phyloP scores from a whole-genome alignment of 2,113 vertebrate species.

The Mirza zaza region DNA sequence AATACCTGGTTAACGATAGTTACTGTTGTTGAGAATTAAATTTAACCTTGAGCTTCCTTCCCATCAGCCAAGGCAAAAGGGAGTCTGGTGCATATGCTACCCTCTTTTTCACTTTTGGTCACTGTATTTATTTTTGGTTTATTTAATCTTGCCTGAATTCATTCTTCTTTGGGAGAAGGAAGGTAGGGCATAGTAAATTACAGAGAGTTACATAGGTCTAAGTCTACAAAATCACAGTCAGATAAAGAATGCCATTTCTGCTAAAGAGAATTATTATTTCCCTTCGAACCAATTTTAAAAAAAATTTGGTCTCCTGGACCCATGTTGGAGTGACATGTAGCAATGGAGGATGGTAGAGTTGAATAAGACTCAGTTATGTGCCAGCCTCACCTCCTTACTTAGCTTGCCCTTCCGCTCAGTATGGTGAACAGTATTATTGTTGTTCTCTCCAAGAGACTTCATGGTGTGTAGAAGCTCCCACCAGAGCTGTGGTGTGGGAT shows the following conservation, averaged over 20 bases:
- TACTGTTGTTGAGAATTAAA: background rate
- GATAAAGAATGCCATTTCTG: background rate
- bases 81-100: background rate
- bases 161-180: background rate
- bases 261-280: background rate
- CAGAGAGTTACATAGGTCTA: background rate
- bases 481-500: background rate
- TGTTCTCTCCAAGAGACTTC: background rate
- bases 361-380: too few relatives aligned
- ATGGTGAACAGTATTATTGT: background rate
- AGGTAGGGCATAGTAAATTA: background rate
- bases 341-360: background rate
- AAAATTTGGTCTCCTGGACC: background rate
- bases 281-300: background rate
- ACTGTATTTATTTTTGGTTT: background rate
- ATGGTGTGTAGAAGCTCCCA: background rate
- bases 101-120: background rate
- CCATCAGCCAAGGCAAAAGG: background rate
- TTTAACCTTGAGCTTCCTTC: background rate
- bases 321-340: too few relatives aligned
- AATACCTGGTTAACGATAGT: background rate
- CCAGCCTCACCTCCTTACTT: background rate
- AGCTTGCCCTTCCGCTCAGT: too few relatives aligned
- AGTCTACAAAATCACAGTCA: background rate
- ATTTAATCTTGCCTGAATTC: background rate